Conservation (phyloP, 2,113 vertebrate genomes). For the Oreocharis arfaki region DNA sequence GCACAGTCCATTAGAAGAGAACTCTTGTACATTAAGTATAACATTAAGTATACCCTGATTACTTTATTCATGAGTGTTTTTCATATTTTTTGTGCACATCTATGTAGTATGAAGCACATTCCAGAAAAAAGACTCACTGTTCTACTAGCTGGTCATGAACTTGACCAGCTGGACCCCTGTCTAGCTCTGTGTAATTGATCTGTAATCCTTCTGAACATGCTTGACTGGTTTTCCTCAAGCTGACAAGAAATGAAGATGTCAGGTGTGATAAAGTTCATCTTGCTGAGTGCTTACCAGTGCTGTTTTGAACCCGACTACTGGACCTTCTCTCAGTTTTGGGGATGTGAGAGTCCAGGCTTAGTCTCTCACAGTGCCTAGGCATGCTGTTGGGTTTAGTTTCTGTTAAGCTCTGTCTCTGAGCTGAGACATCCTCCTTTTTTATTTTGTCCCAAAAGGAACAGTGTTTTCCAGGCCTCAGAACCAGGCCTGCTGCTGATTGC, state of each 20-base stretch:
- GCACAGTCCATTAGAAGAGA: neutral
- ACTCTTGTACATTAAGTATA: neutral
- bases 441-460: neutral
- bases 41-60: neutral
- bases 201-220: neutral
- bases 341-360: neutral
- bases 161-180: neutral
- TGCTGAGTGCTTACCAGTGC: neutral
- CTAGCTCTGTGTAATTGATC: neutral
- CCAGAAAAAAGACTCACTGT: neutral
- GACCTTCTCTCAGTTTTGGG: neutral
- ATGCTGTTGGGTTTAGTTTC: neutral
- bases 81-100: neutral
- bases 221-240: neutral
- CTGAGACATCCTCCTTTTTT: neutral
- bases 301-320: neutral
- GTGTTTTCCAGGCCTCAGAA: neutral
- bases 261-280: neutral
- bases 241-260: neutral
- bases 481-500: neutral
- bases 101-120: accelerated
- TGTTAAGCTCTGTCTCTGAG: neutral
- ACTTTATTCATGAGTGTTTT: neutral
- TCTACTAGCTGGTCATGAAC: neutral
- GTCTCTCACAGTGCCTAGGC: neutral